Percentiles rank a stretch among this genome's conserved stretches.
Conservation (phyloP, 2,113 vertebrate genomes). For the Mus pahari region DNA sequence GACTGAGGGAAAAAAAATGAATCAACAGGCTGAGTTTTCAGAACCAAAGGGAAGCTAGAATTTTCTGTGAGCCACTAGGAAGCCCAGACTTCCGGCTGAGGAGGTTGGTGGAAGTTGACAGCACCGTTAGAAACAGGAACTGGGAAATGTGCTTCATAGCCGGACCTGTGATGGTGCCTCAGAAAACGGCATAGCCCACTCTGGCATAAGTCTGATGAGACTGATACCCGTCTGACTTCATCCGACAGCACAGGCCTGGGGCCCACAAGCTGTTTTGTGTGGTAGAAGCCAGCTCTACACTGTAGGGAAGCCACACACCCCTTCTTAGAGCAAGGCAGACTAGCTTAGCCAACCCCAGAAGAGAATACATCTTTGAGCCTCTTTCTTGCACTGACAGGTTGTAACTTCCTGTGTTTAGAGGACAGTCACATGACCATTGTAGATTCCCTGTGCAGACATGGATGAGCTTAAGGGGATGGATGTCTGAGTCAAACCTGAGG, state of each 20-base stretch:
- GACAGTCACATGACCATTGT: too few species aligned
- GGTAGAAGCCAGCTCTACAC: fast-evolving
- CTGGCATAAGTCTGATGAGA: fast-evolving
- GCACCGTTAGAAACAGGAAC: too few species aligned
- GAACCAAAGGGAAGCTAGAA: background rate
- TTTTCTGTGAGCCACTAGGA: too few species aligned
- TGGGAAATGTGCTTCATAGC: background rate
- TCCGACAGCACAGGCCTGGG: background rate
- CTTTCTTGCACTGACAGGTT: background rate
- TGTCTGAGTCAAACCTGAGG: background rate
- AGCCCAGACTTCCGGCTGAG: background rate
- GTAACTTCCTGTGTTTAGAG: background rate
- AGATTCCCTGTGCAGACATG: fast-evolving
- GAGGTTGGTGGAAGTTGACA: background rate
- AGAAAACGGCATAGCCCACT: fast-evolving
- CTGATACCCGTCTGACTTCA: background rate
- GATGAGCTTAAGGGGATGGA: background rate
- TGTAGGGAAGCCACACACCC: fast-evolving
- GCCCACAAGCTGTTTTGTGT: background rate
- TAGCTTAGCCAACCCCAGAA: background rate
- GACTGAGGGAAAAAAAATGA: background rate
- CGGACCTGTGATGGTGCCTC: background rate
- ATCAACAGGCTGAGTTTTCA: background rate
- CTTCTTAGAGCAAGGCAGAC: too few species aligned
- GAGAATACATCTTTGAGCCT: background rate